Evolutionary conservation across 2,113 vertebrate genomes (phyloP), one percentile per base, ranked within the genome.

Genomic region (Monopterus albus): DNA sequence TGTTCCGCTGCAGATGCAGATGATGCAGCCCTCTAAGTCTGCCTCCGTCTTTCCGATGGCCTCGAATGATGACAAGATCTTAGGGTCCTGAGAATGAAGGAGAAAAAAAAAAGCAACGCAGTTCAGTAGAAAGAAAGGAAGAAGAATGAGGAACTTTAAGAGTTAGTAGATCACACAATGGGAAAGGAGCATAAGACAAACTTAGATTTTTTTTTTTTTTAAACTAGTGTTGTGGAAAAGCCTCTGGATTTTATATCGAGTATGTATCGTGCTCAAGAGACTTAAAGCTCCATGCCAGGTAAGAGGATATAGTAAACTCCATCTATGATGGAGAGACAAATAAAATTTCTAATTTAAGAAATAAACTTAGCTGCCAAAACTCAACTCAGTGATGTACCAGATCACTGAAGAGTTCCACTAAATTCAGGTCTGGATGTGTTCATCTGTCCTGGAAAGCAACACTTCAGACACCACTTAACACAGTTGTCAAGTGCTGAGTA

Each of bases 1-100:
- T 0, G 94, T 95, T 29, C 96, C 97, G 29, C 96, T 97, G 93
- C 98, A 99, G 78, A 99, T 94, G 61, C 96, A 98, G 53, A 99
- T 95, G 84, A 97, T 94, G 46, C 95, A 95, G 33, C 96, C 96
- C 70, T 99, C 98, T 81, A 99, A 45, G 57, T 99, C 98, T 3
- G 93, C 93, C 88, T 99, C 98, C 0, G 91, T 93, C 85, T 97
- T 98, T 68, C 97, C 96, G 33, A 92, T 87, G 71, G 95, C 92
- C 87, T 99, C 98, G 0, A 99, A 95, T 2, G 95, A 95, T 1
- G 95, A 94, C 45, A 98, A 75, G 63, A 99, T 96, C 93, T 99
- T 99, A 31, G 96, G 95, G 91, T 99, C 98, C 98, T 99, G 72
- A 72, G 61, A 35, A 17, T 5, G 10, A 20, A 35, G 21, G 26